Base-by-base conservation (phyloP, 2,888 invertebrate genomes). In the Hirtodrosophila cameraria region DNA sequence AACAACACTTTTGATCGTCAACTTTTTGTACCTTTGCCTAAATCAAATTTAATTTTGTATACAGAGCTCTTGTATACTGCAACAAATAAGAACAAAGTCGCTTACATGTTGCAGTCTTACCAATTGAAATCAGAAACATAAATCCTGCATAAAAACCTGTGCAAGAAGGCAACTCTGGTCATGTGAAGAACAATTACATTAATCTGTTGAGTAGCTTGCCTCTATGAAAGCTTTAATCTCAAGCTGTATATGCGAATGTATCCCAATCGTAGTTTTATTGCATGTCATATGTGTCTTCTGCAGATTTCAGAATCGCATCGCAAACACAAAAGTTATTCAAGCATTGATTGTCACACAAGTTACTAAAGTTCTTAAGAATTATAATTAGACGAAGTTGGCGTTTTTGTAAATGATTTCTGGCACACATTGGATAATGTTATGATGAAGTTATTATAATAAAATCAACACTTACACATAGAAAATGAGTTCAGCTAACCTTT, bases 11-110 rank as follows among this genome's bases (percentile, higher is more conserved):
- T 66, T 62, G 25, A 30, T 48, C 48, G 33, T 39, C 33, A 15
- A 13, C 28, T 35, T 46, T 52, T 42, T 62, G 42, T 11, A 45
- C 6, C 23, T 23, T 39, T 48, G 8, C 31, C 52, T 5, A 52
- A 71, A 66, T 61, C 72, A 67, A 72, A 67, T 71, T 71, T 67
- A 50, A 62, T 39, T 8, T 28, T 13, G 20, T 16, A 50, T 48
- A 35, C 33, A 33, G 23, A 38, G 39, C 42, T 46, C 15, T 23
- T 46, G 33, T 16, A 27, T 8, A 38, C 33, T 28, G 15, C 12
- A 18, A 7, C 13, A 33, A 57, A 38, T 43, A 43, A 39, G 11
- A 38, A 43, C 31, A 28, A 8, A 8, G 16, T 7, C 31, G 46
- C 23, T 16, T 35, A 38, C 7, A 30, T 23, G 8, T 23, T 23